Evolutionary conservation across 2,888 invertebrate species (phyloP), one percentile per base, ranked within the genome.

Genomic region (Seira ritae): DNA sequence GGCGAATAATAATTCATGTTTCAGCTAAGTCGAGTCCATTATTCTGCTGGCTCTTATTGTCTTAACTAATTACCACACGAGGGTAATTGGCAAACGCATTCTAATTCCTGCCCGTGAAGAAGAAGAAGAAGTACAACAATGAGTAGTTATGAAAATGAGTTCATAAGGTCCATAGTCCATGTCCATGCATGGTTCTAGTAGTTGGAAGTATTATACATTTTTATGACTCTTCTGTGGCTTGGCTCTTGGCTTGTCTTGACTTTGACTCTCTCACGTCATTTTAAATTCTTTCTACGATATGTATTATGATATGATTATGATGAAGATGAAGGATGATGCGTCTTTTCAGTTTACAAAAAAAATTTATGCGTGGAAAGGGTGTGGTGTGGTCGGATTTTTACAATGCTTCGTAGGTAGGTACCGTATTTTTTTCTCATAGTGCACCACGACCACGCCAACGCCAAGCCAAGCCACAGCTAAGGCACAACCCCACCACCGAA

Each of bases 241-340:
- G n/a, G n/a, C n/a, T n/a, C n/a, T n/a, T n/a, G n/a, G n/a, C 73
- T 75, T 75, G 70, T 70, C 50, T 50, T 62, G 10, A 22, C 31
- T 31, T 31, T 31, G 31, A 31, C 31, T 31, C 62, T 62, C n/a
- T 62, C 62, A 62, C 62, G 62, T 62, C 62, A 62, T 50, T 50
- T 50, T 50, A 3, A 50, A 8, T 50, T 50, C 12, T 50, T 50
- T 50, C n/a, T n/a, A n/a, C n/a, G n/a, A n/a, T n/a, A n/a, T n/a
- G n/a, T 42, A 12, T 42, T 42, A 42, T 60, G 60, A 60, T n/a
- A n/a, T n/a, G 60, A n/a, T 8, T n/a, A 60, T 10, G 60, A 60
- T 60, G 60, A 62, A 62, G 15, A 15, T 31, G 31, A 31, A 31
- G 31, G 31, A 31, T 55, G 55, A 55, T 55, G 55, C 55, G 31